phyloP scores from a whole-genome alignment of 2,113 vertebrate genomes.

The Halcyon malimbica region DNA sequence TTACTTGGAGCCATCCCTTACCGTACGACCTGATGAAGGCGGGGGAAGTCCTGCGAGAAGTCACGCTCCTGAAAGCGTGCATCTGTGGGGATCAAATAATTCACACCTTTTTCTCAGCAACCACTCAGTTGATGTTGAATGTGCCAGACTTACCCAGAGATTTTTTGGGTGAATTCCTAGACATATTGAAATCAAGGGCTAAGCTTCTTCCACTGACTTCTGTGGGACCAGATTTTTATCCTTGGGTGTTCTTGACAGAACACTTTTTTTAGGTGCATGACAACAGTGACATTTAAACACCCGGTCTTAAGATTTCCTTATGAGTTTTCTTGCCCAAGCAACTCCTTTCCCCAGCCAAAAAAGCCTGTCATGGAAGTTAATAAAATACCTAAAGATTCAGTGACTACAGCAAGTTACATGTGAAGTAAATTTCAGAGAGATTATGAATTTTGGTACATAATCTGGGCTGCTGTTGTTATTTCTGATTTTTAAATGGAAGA shows the following conservation, averaged over 20 bases:
- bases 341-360: neutral
- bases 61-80: neutral
- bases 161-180: conserved; percentile 24
- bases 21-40: neutral
- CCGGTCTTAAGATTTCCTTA: neutral
- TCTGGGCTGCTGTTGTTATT: neutral
- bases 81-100: neutral
- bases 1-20: neutral
- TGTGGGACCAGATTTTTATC: conserved; percentile 24
- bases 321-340: neutral
- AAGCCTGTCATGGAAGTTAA: neutral
- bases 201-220: neutral
- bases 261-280: neutral
- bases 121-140: neutral
- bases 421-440: neutral
- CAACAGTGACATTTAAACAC: conserved; percentile 52
- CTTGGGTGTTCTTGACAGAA: neutral
- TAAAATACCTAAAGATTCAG: neutral
- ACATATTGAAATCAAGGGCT: neutral
- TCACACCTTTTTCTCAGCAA: neutral
- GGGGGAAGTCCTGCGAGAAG: neutral
- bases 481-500: neutral
- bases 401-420: neutral
- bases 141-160: conserved; percentile 9
- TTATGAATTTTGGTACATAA: neutral